phyloP scores from a whole-genome alignment of 2,113 vertebrate genomes.

The Pseudopipra pipra region DNA sequence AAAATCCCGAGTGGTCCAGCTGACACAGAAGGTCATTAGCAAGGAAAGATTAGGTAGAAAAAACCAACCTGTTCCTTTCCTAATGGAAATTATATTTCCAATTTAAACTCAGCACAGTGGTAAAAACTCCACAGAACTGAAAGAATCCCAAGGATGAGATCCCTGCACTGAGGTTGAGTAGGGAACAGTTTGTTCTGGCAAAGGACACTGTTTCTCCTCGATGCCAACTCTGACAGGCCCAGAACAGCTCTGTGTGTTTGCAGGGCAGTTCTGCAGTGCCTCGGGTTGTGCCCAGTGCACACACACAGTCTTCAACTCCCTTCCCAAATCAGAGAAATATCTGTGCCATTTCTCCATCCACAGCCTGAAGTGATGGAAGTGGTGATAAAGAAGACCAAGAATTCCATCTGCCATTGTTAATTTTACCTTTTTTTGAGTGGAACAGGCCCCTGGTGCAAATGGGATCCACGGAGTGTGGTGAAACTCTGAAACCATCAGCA shows the following conservation, averaged over 20 bases:
- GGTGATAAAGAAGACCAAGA: not conserved
- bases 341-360: not conserved
- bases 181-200: constrained; percentile 43
- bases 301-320: not conserved
- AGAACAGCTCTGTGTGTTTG: not conserved
- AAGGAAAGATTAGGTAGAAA: not conserved
- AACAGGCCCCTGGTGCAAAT: not conserved
- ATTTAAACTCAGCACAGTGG: not conserved
- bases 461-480: not conserved
- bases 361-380: not conserved
- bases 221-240: not conserved
- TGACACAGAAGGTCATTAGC: not conserved
- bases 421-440: not conserved
- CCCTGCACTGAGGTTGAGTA: not conserved
- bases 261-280: not conserved
- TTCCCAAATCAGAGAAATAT: not conserved
- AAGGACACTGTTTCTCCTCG: not conserved
- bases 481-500: not conserved
- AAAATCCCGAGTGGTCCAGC: not conserved
- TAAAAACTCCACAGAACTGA: not conserved
- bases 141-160: not conserved
- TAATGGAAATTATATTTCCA: not conserved
- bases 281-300: not conserved
- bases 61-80: not conserved
- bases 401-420: not conserved